Conservation (phyloP, 1,140 invertebrate genomes). For the Chrysomallon squamiferum region DNA sequence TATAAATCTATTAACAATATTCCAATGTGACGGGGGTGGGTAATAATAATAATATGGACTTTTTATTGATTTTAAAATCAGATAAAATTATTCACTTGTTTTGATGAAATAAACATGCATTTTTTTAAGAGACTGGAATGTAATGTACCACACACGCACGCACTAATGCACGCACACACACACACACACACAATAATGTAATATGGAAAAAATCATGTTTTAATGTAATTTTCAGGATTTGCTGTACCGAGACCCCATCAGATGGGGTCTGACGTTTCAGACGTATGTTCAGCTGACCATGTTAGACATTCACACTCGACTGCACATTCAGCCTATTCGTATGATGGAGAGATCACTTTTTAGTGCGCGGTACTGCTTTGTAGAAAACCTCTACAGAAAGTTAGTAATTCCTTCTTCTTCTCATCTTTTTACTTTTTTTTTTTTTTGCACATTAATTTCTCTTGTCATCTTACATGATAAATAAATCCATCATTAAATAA, state of each 20-base stretch:
- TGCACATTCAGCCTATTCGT: constrained; percentile 72
- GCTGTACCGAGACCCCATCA: constrained; percentile 81
- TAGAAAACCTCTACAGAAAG: constrained; percentile 76
- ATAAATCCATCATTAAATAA: background rate
- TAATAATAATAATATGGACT: no score
- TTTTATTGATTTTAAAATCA: no score
- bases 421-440: background rate
- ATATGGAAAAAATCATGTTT: no score
- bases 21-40: no score
- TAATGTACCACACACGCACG: no score
- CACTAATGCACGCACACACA: no score
- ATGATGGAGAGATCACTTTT: constrained; percentile 90
- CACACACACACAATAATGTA: no score
- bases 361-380: constrained; percentile 84
- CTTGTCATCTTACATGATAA: background rate
- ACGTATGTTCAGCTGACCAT: constrained; percentile 88
- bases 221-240: constrained; percentile 71
- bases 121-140: no score
- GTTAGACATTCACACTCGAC: constrained; percentile 76
- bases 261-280: constrained; percentile 85
- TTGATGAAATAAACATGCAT: no score
- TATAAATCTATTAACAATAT: no score
- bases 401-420: constrained; percentile 19
- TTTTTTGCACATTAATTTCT: background rate
- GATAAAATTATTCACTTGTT: no score